Percentiles rank a stretch among this genome's conserved stretches.
phyloP scores from a whole-genome alignment of 1,140 invertebrate species.

The Chrysomallon squamiferum region DNA sequence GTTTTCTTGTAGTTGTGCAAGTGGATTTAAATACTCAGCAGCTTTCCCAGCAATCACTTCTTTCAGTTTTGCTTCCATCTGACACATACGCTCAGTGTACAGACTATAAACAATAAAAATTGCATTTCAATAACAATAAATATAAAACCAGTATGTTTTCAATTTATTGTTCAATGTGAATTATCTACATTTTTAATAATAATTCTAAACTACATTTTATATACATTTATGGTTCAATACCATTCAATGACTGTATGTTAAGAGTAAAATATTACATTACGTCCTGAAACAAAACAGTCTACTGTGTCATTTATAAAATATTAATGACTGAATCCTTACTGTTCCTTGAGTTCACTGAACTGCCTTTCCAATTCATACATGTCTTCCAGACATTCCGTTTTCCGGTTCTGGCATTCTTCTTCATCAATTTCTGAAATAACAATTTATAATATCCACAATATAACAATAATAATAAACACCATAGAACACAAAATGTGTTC shows the following conservation, averaged over 20 bases:
- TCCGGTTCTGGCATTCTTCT: slow-evolving; percentile 84
- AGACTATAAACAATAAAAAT: slow-evolving; percentile 66
- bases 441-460: not conserved
- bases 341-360: slow-evolving; percentile 85
- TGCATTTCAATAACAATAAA: no score
- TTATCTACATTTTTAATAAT: not conserved
- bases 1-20: slow-evolving; percentile 83
- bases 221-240: no score
- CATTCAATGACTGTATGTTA: no score
- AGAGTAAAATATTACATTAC: no score
- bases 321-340: slow-evolving; percentile 70
- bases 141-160: no score
- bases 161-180: no score
- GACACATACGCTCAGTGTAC: slow-evolving; percentile 82
- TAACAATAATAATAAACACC: no score
- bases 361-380: slow-evolving; percentile 87
- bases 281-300: no score
- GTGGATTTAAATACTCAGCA: slow-evolving; percentile 84
- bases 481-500: no score
- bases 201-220: no score
- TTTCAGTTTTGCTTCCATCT: slow-evolving; percentile 83
- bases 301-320: no score
- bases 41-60: slow-evolving; percentile 86
- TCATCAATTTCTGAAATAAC: slow-evolving; percentile 83
- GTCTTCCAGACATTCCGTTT: slow-evolving; percentile 84